phyloP scores from a whole-genome alignment of 2,113 vertebrate species.

The Balaeniceps rex region DNA sequence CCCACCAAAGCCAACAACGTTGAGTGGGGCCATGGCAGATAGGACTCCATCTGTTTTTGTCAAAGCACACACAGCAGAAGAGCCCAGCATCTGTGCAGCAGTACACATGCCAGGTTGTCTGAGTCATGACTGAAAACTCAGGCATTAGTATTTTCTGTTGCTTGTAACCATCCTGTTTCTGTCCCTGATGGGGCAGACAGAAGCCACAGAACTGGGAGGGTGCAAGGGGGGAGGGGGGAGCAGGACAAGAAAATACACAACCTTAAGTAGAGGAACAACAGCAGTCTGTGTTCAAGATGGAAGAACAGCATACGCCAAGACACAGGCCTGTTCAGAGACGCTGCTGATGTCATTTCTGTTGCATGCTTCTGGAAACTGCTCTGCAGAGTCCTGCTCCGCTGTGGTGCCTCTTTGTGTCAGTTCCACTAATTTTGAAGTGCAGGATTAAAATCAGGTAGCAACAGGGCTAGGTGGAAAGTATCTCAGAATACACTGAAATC shows the following conservation, averaged over 20 bases:
- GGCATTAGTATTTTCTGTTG: background rate
- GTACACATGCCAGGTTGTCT: background rate
- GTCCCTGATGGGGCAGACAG: background rate
- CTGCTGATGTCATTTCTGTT: background rate
- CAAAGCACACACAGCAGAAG: background rate
- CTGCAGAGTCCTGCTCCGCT: background rate
- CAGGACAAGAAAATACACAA: background rate
- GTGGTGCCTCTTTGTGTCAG: background rate
- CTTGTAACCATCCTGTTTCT: background rate
- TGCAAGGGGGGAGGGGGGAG: too few relatives aligned
- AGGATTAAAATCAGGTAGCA: background rate
- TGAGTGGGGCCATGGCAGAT: background rate
- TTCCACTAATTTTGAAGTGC: background rate
- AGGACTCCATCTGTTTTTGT: background rate
- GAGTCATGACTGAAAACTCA: background rate
- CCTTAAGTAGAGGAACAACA: background rate
- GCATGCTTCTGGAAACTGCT: background rate
- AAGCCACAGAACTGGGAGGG: background rate
- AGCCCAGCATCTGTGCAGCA: background rate
- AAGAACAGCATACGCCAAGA: background rate
- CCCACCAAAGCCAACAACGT: background rate
- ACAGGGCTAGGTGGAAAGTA: background rate
- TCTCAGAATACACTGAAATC: background rate
- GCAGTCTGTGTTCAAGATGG: background rate
- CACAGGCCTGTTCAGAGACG: background rate